phyloP scores from a whole-genome alignment of 2,113 vertebrate genomes.

The Mormyrus iriodes region DNA sequence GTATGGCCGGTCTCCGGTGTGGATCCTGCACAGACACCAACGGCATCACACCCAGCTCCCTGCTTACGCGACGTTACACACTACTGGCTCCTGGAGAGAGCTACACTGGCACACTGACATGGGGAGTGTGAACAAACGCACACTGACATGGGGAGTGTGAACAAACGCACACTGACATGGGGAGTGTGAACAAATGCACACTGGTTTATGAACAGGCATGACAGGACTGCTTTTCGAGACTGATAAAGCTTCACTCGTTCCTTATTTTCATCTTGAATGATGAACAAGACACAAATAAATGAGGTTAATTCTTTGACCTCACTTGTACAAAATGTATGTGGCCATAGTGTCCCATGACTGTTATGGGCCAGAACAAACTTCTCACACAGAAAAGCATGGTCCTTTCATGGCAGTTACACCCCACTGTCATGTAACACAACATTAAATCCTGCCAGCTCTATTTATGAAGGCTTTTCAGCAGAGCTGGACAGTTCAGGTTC shows the following conservation, averaged over 20 bases:
- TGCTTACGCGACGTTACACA: not conserved
- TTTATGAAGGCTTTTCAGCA: not conserved
- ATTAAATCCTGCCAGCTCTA: not conserved
- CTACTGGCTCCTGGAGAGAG: not conserved
- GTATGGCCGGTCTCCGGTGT: conserved; percentile 93
- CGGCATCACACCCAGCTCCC: not conserved
- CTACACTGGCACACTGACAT: not conserved
- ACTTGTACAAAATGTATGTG: not conserved
- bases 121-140: not conserved
- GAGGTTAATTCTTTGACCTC: not conserved
- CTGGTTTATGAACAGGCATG: not conserved
- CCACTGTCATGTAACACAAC: not conserved
- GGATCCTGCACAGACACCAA: conserved; percentile 70
- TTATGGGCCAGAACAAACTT: not conserved
- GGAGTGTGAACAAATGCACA: not conserved
- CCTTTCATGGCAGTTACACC: not conserved
- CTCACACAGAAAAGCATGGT: not conserved
- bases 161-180: not conserved
- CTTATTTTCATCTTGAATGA: not conserved
- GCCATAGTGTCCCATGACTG: not conserved
- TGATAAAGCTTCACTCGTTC: not conserved
- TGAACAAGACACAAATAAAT: not conserved
- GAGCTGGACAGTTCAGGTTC: not conserved
- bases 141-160: not conserved
- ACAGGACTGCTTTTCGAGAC: not conserved